Evolutionary conservation across 2,113 vertebrate genomes (phyloP).

Genomic region (Oryzias curvinotus): DNA sequence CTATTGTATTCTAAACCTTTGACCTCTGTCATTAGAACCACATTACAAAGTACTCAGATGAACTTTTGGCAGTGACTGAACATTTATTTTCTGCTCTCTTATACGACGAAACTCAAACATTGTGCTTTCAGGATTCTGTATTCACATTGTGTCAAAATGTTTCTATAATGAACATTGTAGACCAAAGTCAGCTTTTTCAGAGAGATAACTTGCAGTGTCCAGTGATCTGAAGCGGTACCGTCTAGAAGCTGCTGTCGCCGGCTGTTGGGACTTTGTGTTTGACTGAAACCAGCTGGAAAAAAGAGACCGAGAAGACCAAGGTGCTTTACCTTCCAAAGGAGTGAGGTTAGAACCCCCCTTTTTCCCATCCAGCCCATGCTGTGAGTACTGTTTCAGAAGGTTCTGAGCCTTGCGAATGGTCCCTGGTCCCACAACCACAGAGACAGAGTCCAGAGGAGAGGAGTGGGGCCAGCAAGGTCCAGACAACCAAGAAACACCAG

Average conservation of each 20-base stretch:
- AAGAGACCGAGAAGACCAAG: conserved; percentile 30
- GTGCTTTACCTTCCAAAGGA: conserved; percentile 96
- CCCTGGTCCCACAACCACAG: conserved; percentile 90
- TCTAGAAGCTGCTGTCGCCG: conserved; percentile 32
- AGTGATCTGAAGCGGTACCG: neutral
- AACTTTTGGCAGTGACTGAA: no score
- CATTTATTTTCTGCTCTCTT: no score
- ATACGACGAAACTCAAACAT: no score
- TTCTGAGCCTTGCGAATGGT: conserved; percentile 99
- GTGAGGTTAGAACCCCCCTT: conserved; percentile 99
- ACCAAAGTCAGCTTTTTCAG: no score
- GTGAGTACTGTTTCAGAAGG: conserved; percentile 99
- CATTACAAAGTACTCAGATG: no score
- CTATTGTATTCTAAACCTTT: no score
- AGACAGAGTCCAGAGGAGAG: conserved; percentile 51
- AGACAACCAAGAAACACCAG: conserved; percentile 67
- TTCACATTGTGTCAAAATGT: no score
- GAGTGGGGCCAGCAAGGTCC: conserved; percentile 53
- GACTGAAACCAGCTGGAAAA: conserved; percentile 2
- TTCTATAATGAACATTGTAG: no score
- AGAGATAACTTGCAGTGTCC: no score
- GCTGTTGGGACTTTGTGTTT: neutral
- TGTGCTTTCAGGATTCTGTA: no score
- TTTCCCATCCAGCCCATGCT: conserved; percentile 99
- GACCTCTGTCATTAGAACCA: no score